phyloP scores from a whole-genome alignment of 1,140 invertebrate genomes.

The Lordiphosa stackelbergi region DNA sequence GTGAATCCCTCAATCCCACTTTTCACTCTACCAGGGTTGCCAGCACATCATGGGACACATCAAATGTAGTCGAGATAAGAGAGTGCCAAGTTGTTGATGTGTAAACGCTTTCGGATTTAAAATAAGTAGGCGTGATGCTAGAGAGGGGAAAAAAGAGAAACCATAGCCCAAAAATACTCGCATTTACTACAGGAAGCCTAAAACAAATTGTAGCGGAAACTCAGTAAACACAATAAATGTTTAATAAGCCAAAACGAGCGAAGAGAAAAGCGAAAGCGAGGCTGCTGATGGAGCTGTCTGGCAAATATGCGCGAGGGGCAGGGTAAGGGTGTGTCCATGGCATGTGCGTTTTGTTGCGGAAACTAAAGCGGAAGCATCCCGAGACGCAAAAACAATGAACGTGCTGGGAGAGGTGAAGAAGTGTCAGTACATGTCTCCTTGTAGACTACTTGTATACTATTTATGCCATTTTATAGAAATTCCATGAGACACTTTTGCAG shows the following conservation, averaged over 20 bases:
- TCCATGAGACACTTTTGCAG: constrained; percentile 13
- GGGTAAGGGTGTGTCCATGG: too few relatives aligned
- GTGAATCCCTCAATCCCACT: neutral
- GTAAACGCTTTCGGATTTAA: constrained; percentile 56
- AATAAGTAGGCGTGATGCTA: constrained; percentile 36
- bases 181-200: constrained; percentile 33
- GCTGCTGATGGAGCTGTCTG: constrained; percentile 14
- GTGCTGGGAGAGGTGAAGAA: neutral
- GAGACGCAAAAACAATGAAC: constrained; percentile 21
- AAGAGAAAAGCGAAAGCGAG: constrained; percentile 35
- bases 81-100: constrained; percentile 57
- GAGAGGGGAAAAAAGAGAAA: constrained; percentile 6
- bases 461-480: constrained; percentile 16
- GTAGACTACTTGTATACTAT: neutral
- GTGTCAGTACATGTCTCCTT: neutral
- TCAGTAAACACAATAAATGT: constrained; percentile 57
- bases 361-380: constrained; percentile 33
- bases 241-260: constrained; percentile 52
- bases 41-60: constrained; percentile 41
- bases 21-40: neutral
- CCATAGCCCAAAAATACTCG: constrained; percentile 22
- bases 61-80: constrained; percentile 42
- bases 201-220: constrained; percentile 57
- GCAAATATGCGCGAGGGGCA: neutral
- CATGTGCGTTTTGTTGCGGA: constrained; percentile 15